phyloP scores from a whole-genome alignment of 2,113 vertebrate genomes.

The Psilopogon haemacephalus region DNA sequence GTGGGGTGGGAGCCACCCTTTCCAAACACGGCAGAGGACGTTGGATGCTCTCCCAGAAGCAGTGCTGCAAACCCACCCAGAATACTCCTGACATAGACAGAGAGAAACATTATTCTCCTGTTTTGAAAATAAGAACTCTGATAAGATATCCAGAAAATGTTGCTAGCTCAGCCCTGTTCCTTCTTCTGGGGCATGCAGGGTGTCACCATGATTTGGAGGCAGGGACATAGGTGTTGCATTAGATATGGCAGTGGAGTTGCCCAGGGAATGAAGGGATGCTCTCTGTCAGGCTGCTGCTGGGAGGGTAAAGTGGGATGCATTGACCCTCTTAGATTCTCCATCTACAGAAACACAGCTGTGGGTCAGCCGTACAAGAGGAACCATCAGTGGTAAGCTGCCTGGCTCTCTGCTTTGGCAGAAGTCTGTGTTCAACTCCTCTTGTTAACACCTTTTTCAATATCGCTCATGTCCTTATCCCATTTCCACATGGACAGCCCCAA shows the following conservation, averaged over 20 bases:
- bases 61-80: conserved; percentile 46
- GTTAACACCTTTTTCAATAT: accelerated
- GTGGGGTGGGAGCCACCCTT: conserved; percentile 53
- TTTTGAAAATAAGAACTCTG: conserved; percentile 23
- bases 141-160: background rate
- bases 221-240: accelerated
- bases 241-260: background rate
- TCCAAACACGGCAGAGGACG: conserved; percentile 17
- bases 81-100: background rate
- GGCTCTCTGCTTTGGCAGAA: accelerated
- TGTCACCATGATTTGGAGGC: background rate
- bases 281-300: background rate
- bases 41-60: conserved; percentile 59
- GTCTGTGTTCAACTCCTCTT: background rate
- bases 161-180: background rate
- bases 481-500: accelerated
- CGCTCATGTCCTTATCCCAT: accelerated
- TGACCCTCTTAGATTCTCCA: background rate
- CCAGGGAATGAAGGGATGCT: background rate
- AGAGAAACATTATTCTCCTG: conserved; percentile 56
- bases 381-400: background rate
- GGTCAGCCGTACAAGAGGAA: accelerated
- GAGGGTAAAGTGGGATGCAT: accelerated
- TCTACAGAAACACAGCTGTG: background rate
- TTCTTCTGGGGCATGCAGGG: accelerated